Percentiles rank a stretch among this genome's conserved stretches.
Evolutionary conservation across 2,888 invertebrate genomes (phyloP).

Genomic region (Orgyia antiqua): DNA sequence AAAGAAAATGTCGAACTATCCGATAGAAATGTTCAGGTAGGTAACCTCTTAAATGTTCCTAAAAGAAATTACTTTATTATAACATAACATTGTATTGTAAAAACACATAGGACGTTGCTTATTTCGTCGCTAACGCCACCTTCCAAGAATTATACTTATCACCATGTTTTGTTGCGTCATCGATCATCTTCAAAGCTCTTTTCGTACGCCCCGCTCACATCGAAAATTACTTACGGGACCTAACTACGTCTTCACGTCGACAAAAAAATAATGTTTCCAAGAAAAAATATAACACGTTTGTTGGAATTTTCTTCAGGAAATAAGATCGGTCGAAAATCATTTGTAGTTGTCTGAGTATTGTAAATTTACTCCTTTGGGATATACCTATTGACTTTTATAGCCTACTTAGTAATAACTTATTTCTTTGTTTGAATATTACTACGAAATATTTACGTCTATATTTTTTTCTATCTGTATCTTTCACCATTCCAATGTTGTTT

Average conservation of each 20-base stretch:
- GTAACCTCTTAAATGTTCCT: too few relatives aligned
- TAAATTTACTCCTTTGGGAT: conserved; percentile 10
- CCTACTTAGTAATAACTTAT: too few relatives aligned
- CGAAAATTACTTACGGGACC: conserved; percentile 66
- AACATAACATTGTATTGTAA: too few relatives aligned
- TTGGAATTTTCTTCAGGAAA: conserved; percentile 14
- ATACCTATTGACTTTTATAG: too few relatives aligned
- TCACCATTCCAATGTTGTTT: too few relatives aligned
- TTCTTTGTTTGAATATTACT: too few relatives aligned
- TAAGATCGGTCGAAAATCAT: conserved; percentile 23
- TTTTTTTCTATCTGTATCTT: too few relatives aligned
- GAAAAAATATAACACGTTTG: conserved; percentile 21
- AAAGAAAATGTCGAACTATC: too few relatives aligned
- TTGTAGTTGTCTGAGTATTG: conserved; percentile 24
- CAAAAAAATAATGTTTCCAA: conserved; percentile 32
- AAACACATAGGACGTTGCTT: too few relatives aligned
- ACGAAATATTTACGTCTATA: too few relatives aligned
- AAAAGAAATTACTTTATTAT: too few relatives aligned
- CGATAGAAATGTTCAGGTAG: too few relatives aligned
- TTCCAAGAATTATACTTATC: conserved; percentile 15
- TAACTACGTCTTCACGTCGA: conserved; percentile 39
- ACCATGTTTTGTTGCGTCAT: conserved; percentile 54
- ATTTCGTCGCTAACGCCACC: conserved; percentile 13
- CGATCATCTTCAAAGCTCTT: conserved; percentile 59
- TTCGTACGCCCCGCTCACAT: conserved; percentile 41